Evolutionary conservation across 2,888 invertebrate species (phyloP).

Genomic region (Caenorhabditis uteleia): DNA sequence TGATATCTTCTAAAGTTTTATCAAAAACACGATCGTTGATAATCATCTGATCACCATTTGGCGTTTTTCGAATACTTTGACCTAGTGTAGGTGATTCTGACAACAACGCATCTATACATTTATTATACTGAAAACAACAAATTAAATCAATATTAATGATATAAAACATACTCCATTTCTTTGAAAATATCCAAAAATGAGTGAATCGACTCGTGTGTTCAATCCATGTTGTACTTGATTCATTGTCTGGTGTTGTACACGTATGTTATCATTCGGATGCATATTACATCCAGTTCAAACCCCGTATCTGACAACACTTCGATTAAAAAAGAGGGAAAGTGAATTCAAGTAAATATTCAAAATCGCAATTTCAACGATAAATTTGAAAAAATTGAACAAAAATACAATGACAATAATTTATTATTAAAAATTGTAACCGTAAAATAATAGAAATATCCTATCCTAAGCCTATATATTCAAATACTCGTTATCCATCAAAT

Average conservation of each 20-base stretch:
- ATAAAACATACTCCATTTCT: conserved; percentile 25
- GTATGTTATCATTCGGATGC: too few relatives aligned
- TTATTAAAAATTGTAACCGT: conserved; percentile 3
- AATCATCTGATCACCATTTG: conserved; percentile 4
- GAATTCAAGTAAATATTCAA: not conserved
- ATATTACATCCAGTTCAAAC: too few relatives aligned
- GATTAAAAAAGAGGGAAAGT: too few relatives aligned
- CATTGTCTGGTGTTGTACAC: too few relatives aligned
- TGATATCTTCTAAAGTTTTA: conserved; percentile 37
- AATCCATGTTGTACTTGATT: too few relatives aligned
- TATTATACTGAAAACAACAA: conserved; percentile 6
- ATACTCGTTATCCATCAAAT: not conserved
- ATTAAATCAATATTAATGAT: not conserved
- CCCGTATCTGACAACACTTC: too few relatives aligned
- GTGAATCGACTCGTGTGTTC: conserved; percentile 10
- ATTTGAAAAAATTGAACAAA: conserved; percentile 2
- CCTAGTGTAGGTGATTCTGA: not conserved
- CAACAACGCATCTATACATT: not conserved
- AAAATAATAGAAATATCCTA: conserved; percentile 2
- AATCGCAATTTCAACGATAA: conserved; percentile 1
- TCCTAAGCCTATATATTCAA: conserved; percentile 14
- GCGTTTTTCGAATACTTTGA: not conserved
- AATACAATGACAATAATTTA: too few relatives aligned
- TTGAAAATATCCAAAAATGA: conserved; percentile 31
- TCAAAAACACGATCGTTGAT: conserved; percentile 42